Evolutionary conservation across 2,888 invertebrate genomes (phyloP).

Genomic region (Scaptomyza caliginosa): DNA sequence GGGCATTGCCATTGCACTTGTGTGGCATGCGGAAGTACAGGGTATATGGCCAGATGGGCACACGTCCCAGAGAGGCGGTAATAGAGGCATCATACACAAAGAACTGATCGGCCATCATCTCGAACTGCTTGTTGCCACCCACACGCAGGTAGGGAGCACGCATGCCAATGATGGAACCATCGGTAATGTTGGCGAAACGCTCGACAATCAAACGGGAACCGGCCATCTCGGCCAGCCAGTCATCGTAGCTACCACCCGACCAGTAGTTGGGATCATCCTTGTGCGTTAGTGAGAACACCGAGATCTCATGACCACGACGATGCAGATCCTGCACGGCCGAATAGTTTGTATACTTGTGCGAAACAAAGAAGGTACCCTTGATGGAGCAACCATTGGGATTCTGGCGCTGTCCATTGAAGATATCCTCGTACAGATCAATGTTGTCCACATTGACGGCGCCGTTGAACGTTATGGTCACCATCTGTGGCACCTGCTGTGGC

Average conservation of each 20-base stretch:
- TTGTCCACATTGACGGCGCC: constrained; percentile 97
- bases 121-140: constrained; percentile 97
- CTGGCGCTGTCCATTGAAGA: constrained; percentile 92
- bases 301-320: constrained; percentile 95
- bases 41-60: constrained; percentile 98
- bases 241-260: constrained; percentile 93
- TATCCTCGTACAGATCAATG: constrained; percentile 95
- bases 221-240: constrained; percentile 97
- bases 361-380: constrained; percentile 95
- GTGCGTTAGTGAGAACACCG: constrained; percentile 95
- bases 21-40: constrained; percentile 98
- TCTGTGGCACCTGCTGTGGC: constrained; percentile 94
- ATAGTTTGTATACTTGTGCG: constrained; percentile 96
- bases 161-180: constrained; percentile 94
- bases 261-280: constrained; percentile 96
- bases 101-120: constrained; percentile 98
- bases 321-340: constrained; percentile 95
- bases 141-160: constrained; percentile 95
- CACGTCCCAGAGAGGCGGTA: constrained; percentile 93
- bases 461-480: constrained; percentile 96
- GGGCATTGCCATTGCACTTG: constrained; percentile 96
- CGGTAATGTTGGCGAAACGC: constrained; percentile 95
- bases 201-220: constrained; percentile 94
- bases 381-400: constrained; percentile 96
- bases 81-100: constrained; percentile 98